Conservation (phyloP, 2,888 invertebrate genomes). For the Ichneumoninae sp. region DNA sequence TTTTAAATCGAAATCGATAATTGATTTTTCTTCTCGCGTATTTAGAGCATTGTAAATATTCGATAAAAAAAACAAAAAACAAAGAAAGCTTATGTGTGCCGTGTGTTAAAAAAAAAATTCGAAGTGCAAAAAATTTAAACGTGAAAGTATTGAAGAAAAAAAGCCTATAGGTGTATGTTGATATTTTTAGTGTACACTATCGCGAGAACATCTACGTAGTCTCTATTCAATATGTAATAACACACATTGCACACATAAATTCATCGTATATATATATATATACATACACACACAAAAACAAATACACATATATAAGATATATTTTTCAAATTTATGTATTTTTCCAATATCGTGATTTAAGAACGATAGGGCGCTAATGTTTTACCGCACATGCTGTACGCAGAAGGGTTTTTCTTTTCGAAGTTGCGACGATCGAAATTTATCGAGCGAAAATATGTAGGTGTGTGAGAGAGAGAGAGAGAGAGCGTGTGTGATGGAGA, state of each 20-base stretch:
- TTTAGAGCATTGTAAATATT: conserved; percentile 56
- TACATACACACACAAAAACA: conserved; percentile 69
- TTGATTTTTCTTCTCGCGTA: conserved; percentile 10
- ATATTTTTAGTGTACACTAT: conserved; percentile 40
- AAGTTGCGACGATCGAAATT: conserved; percentile 9
- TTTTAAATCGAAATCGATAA: neutral
- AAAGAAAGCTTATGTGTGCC: conserved; percentile 11
- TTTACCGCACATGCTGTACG: conserved; percentile 39
- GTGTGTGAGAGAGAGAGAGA: neutral
- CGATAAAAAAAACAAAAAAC: conserved; percentile 11
- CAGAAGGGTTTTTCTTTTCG: conserved; percentile 30
- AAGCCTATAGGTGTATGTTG: conserved; percentile 20
- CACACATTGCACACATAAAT: conserved; percentile 63
- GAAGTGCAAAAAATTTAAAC: conserved; percentile 5
- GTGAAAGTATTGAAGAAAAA: conserved; percentile 23
- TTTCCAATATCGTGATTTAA: conserved; percentile 59
- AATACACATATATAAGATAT: conserved; percentile 68
- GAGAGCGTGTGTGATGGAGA: too few species aligned
- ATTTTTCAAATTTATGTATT: conserved; percentile 57
- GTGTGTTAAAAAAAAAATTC: conserved; percentile 11
- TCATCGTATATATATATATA: conserved; percentile 68
- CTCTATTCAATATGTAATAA: conserved; percentile 69
- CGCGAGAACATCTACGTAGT: conserved; percentile 67
- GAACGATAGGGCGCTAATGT: conserved; percentile 48
- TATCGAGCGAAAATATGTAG: neutral